These are phyloP conservation scores for Loris lydekkerianus DNA, from an alignment of 2,797 vertebrate species.

Conservation along the genomic window DNA sequence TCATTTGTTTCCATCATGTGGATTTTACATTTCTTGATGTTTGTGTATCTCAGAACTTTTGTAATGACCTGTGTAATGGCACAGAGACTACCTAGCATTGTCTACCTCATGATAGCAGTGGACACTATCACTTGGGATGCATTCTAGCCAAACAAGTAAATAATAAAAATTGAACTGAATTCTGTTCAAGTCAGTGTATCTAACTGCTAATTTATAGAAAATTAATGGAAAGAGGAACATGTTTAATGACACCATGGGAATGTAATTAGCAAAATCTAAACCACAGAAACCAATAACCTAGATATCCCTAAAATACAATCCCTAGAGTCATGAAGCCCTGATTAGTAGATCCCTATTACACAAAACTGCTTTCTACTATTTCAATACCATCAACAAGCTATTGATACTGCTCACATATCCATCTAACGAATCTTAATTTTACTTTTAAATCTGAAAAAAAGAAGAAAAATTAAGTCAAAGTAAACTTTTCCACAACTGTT, in stretches of 20 bases:
- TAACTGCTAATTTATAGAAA: neutral
- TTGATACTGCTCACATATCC: neutral
- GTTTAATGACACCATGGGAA: neutral
- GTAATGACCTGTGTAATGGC: neutral
- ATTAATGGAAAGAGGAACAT: neutral
- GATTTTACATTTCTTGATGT: too few species aligned
- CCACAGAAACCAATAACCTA: neutral
- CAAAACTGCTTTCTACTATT: constrained; percentile 6
- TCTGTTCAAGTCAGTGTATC: neutral
- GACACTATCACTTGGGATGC: neutral
- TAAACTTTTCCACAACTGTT: constrained; percentile 8
- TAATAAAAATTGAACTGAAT: neutral
- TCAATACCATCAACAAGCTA: neutral
- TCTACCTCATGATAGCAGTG: neutral
- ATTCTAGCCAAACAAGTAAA: neutral
- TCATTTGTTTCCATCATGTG: too few species aligned
- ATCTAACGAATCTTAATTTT: neutral
- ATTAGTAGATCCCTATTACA: constrained; percentile 1
- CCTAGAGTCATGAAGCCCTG: neutral
- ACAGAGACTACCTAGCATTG: neutral
- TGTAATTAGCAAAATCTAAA: neutral
- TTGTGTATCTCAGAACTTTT: too few species aligned
- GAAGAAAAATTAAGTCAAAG: neutral
- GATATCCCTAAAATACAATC: too few species aligned
- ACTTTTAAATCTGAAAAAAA: constrained; percentile 46